A percentile compares a stretch with the other conserved stretches of the same genome.
Conservation (phyloP, 2,888 invertebrate genomes). For the Rhopalosiphum nymphaeae region DNA sequence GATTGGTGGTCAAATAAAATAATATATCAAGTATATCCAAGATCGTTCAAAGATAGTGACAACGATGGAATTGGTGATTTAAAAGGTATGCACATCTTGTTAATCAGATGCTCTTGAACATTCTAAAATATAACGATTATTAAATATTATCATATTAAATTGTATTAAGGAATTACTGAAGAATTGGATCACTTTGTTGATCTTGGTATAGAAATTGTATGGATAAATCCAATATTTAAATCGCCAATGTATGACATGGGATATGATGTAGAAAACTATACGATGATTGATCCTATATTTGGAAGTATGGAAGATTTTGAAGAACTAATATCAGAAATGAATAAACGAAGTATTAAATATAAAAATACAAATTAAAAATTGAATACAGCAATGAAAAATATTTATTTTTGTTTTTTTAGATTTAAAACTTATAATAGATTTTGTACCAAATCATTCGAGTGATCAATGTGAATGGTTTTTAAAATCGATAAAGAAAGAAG, state of each 20-base stretch:
- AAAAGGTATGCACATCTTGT: constrained; percentile 74
- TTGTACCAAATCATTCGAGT: constrained; percentile 70
- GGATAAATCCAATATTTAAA: constrained; percentile 80
- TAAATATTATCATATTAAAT: not conserved
- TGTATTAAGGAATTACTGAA: constrained; percentile 69
- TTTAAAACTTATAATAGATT: constrained; percentile 74
- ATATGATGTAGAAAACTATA: constrained; percentile 76
- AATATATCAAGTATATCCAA: constrained; percentile 88
- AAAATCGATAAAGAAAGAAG: constrained; percentile 69
- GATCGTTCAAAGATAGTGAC: constrained; percentile 88
- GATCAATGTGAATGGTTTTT: constrained; percentile 73
- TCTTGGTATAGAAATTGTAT: constrained; percentile 76
- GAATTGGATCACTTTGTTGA: constrained; percentile 74
- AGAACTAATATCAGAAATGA: constrained; percentile 70
- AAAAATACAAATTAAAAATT: not conserved
- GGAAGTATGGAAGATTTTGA: constrained; percentile 75
- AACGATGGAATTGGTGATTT: constrained; percentile 89
- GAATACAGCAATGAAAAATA: not conserved
- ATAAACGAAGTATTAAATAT: constrained; percentile 68
- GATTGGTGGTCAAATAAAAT: constrained; percentile 89
- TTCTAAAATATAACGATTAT: not conserved
- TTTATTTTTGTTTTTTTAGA: constrained; percentile 70
- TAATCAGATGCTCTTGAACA: not conserved
- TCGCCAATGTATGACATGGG: constrained; percentile 78
- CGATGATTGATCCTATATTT: constrained; percentile 73